Evolutionary conservation across 2,113 vertebrate species (phyloP).

Genomic region (Halichoeres trimaculatus): DNA sequence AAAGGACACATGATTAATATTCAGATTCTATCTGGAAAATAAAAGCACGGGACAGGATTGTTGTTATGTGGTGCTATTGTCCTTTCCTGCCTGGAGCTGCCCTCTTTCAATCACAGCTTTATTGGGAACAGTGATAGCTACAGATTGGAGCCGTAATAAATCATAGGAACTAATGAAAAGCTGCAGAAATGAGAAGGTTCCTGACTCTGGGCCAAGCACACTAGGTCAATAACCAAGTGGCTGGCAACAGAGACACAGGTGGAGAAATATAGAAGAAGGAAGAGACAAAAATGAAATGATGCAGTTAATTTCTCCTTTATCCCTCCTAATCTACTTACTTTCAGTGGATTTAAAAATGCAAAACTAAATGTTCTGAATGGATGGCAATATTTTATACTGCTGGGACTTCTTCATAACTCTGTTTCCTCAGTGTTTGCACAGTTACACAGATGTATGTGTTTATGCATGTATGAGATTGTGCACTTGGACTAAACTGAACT

Average conservation of each 20-base stretch:
- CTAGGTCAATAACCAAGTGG: constrained; percentile 61
- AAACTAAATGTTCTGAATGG: constrained; percentile 24
- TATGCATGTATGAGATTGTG: constrained; percentile 34
- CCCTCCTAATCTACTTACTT: constrained; percentile 34
- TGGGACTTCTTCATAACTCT: constrained; percentile 13
- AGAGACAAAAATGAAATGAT: constrained; percentile 27
- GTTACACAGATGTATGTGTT: not conserved
- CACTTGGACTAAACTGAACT: constrained; percentile 35
- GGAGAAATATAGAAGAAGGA: constrained; percentile 32
- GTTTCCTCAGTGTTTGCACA: not conserved
- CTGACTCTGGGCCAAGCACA: constrained; percentile 62
- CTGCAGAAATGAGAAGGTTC: constrained; percentile 65
- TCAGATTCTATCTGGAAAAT: constrained; percentile 52
- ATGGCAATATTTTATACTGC: constrained; percentile 29
- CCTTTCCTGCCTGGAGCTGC: constrained; percentile 47
- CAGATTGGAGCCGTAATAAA: constrained; percentile 66
- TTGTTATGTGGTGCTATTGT: constrained; percentile 50
- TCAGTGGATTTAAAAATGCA: constrained; percentile 35
- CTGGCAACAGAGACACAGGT: constrained; percentile 45
- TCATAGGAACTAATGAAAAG: constrained; percentile 76
- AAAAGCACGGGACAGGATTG: constrained; percentile 20
- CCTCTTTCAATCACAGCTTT: constrained; percentile 59
- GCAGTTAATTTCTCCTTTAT: constrained; percentile 26
- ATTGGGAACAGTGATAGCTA: constrained; percentile 64
- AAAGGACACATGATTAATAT: constrained; percentile 39